Base-by-base conservation (phyloP, 2,113 vertebrate genomes). In the Pollimyrus isidori region DNA sequence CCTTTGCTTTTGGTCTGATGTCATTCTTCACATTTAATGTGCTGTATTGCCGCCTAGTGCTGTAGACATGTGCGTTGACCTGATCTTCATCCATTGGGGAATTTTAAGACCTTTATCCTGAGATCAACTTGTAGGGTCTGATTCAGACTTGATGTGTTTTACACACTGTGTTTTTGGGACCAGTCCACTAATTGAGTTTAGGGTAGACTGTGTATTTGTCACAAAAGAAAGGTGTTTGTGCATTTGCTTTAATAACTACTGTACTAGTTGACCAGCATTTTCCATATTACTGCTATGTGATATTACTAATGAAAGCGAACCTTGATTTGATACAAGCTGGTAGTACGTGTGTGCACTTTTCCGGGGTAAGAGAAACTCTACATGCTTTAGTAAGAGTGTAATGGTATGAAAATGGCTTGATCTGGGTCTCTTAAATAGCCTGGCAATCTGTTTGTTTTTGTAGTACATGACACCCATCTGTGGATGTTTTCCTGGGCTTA, bases 391-490 rank as follows among this genome's bases (percentile, higher is more conserved):
- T 84, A 23, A 84, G 39, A 46, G 50, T 87, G 85, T 53, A 87
- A 87, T 48, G 15, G 7, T 87, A 87, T 87, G 50, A 87, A 46
- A 65, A 62, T 45, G n/a, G 15, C 15, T 42, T 50, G 65, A 23
- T 83, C 50, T 83, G 30, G 50, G 56, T 83, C 73, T 82, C 39
- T 52, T 21, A 52, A 84, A 83, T 53, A 83, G 17, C 87, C 21
- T 7, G 11, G 49, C 46, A 89, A 82, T 83, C 88, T 89, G 88
- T 89, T 89, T 89, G 30, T 83, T 73, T 53, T 82, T 82, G 76
- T 89, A 73, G 69, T 19, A 82, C n/a, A 83, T 39, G 48, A 1
- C 49, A 21, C 19, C 88, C 88, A 53, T 83, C 69, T 89, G 88
- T 80, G 65, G 35, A 26, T 80, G 48, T 21, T 49, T 89, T 89